Percentiles rank a stretch among this genome's conserved stretches.
These are phyloP conservation scores for Anser cygnoides DNA, from an alignment of 2,113 vertebrate genomes.

Conservation along the genomic window DNA sequence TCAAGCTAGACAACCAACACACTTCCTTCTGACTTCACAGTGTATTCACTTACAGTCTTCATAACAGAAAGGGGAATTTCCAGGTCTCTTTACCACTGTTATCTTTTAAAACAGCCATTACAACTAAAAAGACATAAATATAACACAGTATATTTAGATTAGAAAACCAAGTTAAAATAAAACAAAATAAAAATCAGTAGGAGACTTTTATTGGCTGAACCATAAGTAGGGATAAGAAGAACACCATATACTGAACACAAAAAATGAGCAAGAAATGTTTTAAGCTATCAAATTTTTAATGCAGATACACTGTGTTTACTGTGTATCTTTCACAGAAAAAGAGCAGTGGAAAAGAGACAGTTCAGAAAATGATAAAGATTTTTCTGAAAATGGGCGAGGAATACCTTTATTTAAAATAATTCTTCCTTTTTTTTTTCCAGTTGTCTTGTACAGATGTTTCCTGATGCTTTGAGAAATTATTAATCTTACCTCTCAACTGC, in stretches of 20 bases:
- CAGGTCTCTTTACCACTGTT: not conserved
- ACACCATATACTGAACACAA: not conserved
- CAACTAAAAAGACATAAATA: not conserved
- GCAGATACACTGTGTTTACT: not conserved
- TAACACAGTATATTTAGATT: not conserved
- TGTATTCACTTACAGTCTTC: rapidly evolving
- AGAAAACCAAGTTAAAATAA: not conserved
- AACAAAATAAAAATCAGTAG: not conserved
- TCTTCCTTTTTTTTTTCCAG: not conserved
- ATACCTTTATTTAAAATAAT: not conserved
- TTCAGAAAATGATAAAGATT: not conserved
- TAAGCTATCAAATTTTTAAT: not conserved
- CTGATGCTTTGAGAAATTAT: slow-evolving; percentile 3
- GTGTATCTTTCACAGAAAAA: not conserved
- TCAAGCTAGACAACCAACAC: not conserved
- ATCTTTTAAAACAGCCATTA: not conserved
- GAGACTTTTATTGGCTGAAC: not conserved
- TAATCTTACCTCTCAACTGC: not conserved
- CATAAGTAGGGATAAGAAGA: not conserved
- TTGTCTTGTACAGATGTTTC: not conserved
- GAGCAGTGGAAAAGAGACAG: not conserved
- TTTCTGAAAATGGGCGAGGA: not conserved
- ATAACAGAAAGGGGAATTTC: not conserved
- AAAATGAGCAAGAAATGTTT: not conserved
- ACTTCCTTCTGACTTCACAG: not conserved